phyloP scores from a whole-genome alignment of 2,888 invertebrate genomes.

The Tiliacea aurago region DNA sequence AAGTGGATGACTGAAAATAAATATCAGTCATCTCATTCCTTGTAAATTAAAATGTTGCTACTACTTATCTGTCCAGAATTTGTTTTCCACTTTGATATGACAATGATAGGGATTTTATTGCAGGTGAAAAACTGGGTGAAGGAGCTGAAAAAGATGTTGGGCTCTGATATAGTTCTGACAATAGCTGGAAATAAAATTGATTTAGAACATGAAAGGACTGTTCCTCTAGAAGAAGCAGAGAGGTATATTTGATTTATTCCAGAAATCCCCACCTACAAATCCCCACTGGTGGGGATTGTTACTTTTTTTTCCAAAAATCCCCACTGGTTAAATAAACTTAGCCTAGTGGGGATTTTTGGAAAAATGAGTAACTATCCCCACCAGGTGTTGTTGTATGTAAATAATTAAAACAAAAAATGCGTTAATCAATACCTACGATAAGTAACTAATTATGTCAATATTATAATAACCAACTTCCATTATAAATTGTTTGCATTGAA shows the following conservation, averaged over 20 bases:
- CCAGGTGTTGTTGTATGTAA: too few species aligned
- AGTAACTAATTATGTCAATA: too few species aligned
- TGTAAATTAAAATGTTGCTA: background rate
- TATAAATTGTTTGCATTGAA: too few species aligned
- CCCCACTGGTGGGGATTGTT: too few species aligned
- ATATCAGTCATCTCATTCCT: background rate
- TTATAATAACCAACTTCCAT: too few species aligned
- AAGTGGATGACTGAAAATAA: background rate
- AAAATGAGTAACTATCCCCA: too few species aligned
- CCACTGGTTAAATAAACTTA: too few species aligned
- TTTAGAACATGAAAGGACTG: constrained; percentile 97
- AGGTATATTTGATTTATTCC: constrained; percentile 90
- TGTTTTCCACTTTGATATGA: background rate
- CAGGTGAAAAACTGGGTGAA: constrained; percentile 99
- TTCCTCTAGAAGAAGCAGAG: constrained; percentile 96
- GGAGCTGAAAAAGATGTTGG: constrained; percentile 98
- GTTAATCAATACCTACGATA: too few species aligned
- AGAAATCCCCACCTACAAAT: too few species aligned
- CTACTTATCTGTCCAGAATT: background rate
- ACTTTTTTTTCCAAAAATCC: too few species aligned
- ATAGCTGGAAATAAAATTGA: constrained; percentile 99
- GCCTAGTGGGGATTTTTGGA: too few species aligned
- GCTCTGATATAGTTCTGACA: constrained; percentile 96
- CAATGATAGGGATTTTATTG: constrained; percentile 60
- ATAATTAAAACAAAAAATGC: too few species aligned